Conservation (phyloP, 2,888 invertebrate genomes). For the Lordiphosa fenestrarum region DNA sequence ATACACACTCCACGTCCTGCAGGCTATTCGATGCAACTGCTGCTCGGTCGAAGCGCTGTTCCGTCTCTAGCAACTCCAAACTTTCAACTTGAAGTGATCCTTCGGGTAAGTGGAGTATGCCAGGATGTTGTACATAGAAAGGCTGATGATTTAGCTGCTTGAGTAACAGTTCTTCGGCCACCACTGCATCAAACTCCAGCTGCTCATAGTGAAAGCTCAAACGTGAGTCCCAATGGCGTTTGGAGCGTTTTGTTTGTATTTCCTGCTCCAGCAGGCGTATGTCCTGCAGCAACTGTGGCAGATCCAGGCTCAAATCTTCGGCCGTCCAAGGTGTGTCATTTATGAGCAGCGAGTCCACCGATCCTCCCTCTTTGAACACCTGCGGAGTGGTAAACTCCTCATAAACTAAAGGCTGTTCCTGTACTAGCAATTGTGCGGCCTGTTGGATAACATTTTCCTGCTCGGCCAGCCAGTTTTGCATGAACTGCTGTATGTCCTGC, state of each 20-base stretch:
- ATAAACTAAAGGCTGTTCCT: slow-evolving; percentile 1
- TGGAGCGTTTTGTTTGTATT: slow-evolving; percentile 42
- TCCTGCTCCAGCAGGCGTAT: slow-evolving; percentile 58
- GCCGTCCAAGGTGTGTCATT: slow-evolving; percentile 71
- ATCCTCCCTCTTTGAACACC: slow-evolving; percentile 57
- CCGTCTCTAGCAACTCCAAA: slow-evolving; percentile 47
- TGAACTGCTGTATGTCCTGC: slow-evolving; percentile 66
- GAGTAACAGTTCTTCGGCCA: slow-evolving; percentile 68
- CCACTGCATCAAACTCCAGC: slow-evolving; percentile 63
- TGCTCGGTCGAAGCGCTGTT: background rate
- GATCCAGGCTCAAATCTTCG: slow-evolving; percentile 59
- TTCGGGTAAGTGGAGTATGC: slow-evolving; percentile 49
- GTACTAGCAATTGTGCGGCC: too few relatives aligned
- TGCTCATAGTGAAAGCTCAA: slow-evolving; percentile 52
- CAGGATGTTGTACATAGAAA: slow-evolving; percentile 66
- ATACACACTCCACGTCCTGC: slow-evolving; percentile 65
- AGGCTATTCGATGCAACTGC: too few relatives aligned
- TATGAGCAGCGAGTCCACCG: slow-evolving; percentile 58
- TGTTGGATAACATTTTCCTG: slow-evolving; percentile 44
- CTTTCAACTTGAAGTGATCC: slow-evolving; percentile 65
- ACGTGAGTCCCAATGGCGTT: slow-evolving; percentile 39
- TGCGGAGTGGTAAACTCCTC: slow-evolving; percentile 51
- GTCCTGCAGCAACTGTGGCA: slow-evolving; percentile 58
- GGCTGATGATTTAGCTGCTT: slow-evolving; percentile 72
- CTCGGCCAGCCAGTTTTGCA: slow-evolving; percentile 68